Evolutionary conservation across 2,797 vertebrate species (phyloP), one percentile per base, ranked within the genome.

Genomic region (Aselliscus stoliczkanus): DNA sequence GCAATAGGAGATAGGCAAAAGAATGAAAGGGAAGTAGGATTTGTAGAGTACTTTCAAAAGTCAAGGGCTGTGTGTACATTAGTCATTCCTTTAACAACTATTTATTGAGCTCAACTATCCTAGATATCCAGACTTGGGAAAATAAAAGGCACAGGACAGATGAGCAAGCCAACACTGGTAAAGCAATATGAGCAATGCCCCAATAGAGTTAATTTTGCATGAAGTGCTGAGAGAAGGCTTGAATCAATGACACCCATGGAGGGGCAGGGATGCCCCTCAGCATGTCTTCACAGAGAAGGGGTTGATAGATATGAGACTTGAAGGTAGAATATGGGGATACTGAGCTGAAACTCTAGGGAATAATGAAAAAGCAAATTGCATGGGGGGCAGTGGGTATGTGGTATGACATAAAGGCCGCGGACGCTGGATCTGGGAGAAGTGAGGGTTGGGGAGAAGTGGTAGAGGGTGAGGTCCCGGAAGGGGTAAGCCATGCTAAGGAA

Each of bases 31-130:
- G 37, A 73, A 77, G 12, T 39, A 88, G 42, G 44, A 60, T 58
- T 56, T 93, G n/a, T 69, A 29, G 37, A 94, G 25, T 52, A 47
- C 76, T 94, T 93, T 88, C 44, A 73, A 10, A 92, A 95, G 37
- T 58, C n/a, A 83, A 90, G 72, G 23, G 8, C 81, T 44, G 17
- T 25, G 42, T 52, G n/a, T 44, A 58, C 27, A 52, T 60, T 89
- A 70, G 75, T 88, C 34, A 34, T 92, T 83, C 60, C 88, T 39
- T 93, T 93, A 94, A 73, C 37, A 94, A 84, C 5, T 73, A 69
- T 82, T 44, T 67, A 79, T 95, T 82, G 89, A 23, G 29, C 34
- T 88, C 34, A 64, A 52, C 25, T 64, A 23, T 81, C 73, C 18
- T 77, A 80, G 34, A 69, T 73, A n/a, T 18, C 18, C 52, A 9